A percentile compares a stretch with the other conserved stretches of the same genome.
These are phyloP conservation scores for Emys orbicularis DNA, from an alignment of 2,797 vertebrate species.

Conservation along the genomic window DNA sequence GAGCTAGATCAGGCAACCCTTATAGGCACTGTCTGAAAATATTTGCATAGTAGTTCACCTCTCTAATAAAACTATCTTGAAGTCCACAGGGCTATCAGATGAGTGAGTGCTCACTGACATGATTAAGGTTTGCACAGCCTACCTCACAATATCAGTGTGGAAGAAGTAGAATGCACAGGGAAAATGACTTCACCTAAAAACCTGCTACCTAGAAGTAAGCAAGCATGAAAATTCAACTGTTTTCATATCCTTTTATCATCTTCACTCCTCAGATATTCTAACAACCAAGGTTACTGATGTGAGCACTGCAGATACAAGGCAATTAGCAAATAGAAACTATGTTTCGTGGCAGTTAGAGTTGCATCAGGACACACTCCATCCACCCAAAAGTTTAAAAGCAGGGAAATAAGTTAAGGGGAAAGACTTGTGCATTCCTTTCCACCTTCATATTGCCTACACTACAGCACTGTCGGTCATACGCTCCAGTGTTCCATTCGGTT, in stretches of 20 bases:
- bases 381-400: not conserved
- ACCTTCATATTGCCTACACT: not conserved
- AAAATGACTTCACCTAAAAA: not conserved
- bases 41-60: not conserved
- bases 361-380: accelerated
- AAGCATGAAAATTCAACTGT: not conserved
- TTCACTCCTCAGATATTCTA: not conserved
- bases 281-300: not conserved
- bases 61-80: not conserved
- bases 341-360: not conserved
- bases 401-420: not conserved
- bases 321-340: not conserved
- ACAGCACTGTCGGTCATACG: not conserved
- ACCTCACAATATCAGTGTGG: not conserved
- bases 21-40: not conserved
- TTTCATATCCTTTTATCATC: not conserved
- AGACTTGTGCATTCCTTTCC: not conserved
- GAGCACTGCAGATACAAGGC: not conserved
- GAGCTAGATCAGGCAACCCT: not conserved
- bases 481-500: not conserved
- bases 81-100: not conserved
- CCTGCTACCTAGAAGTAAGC: not conserved
- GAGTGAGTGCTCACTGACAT: not conserved
- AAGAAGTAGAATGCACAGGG: not conserved
- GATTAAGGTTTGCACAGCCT: not conserved